Percentiles rank a stretch among this genome's conserved stretches.
These are phyloP conservation scores for Gymnoscelis rufifasciata DNA, from an alignment of 2,888 invertebrate genomes.

Conservation along the genomic window DNA sequence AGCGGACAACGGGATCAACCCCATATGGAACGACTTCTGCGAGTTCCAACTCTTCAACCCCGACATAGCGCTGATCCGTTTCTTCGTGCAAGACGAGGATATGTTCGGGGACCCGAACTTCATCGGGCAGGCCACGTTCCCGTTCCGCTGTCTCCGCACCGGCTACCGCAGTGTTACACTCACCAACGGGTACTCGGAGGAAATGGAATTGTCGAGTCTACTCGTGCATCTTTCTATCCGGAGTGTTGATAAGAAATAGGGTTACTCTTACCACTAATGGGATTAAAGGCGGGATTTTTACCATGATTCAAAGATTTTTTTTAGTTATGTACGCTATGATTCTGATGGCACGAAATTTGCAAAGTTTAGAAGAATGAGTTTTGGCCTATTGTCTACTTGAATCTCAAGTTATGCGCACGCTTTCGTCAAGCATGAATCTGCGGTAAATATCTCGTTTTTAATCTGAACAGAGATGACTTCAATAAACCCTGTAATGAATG, in stretches of 20 bases:
- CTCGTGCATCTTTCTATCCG: constrained; percentile 82
- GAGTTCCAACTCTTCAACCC: constrained; percentile 91
- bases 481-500: no score
- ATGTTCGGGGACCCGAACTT: constrained; percentile 98
- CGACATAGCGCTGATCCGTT: constrained; percentile 89
- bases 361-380: no score
- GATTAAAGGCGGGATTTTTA: no score
- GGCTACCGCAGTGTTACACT: constrained; percentile 96
- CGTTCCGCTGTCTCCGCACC: constrained; percentile 87
- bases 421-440: no score
- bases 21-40: constrained; percentile 93
- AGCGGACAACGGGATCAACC: constrained; percentile 97
- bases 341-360: no score
- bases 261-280: no score
- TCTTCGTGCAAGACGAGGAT: constrained; percentile 96
- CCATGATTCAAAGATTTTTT: no score
- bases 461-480: no score
- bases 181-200: constrained; percentile 94
- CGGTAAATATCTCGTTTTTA: no score
- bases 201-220: constrained; percentile 93
- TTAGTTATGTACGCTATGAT: no score
- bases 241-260: constrained; percentile 8
- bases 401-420: no score
- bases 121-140: constrained; percentile 96
- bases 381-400: no score